phyloP scores from a whole-genome alignment of 2,888 invertebrate species.

The Harpagoxenus sublaevis region DNA sequence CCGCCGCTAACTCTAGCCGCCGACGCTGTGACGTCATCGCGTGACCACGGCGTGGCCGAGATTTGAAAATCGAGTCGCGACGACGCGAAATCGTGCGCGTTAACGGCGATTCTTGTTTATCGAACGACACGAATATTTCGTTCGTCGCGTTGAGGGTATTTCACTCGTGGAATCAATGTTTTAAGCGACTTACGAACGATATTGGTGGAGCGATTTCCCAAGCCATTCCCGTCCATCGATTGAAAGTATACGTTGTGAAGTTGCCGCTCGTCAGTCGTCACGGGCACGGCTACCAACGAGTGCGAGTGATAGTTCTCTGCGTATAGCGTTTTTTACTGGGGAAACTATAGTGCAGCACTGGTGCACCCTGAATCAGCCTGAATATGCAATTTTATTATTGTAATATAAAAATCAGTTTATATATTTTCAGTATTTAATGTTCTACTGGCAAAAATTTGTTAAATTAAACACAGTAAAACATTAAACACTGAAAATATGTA shows the following conservation, averaged over 20 bases:
- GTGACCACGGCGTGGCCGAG: not conserved
- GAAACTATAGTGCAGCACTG: too few species aligned
- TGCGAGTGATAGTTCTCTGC: not conserved
- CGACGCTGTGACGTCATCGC: slow-evolving; percentile 28
- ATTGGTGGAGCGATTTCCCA: not conserved
- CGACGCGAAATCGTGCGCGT: not conserved
- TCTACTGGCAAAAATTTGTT: too few species aligned
- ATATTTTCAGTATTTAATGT: too few species aligned
- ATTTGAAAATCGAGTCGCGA: not conserved
- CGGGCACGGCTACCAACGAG: slow-evolving; percentile 22
- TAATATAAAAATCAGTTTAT: too few species aligned
- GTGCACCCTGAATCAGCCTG: too few species aligned
- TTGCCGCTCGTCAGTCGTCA: not conserved
- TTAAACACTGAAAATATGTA: too few species aligned
- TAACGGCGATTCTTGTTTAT: not conserved
- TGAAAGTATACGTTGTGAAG: not conserved
- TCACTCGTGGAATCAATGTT: not conserved
- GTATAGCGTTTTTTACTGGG: too few species aligned
- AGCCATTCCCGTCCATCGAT: not conserved
- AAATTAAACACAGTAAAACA: too few species aligned
- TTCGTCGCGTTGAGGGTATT: not conserved
- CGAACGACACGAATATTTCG: not conserved
- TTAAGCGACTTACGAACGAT: not conserved
- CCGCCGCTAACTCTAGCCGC: not conserved
- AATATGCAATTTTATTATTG: too few species aligned